Evolutionary conservation across 2,113 vertebrate species (phyloP).

Genomic region (Sialia sialis): DNA sequence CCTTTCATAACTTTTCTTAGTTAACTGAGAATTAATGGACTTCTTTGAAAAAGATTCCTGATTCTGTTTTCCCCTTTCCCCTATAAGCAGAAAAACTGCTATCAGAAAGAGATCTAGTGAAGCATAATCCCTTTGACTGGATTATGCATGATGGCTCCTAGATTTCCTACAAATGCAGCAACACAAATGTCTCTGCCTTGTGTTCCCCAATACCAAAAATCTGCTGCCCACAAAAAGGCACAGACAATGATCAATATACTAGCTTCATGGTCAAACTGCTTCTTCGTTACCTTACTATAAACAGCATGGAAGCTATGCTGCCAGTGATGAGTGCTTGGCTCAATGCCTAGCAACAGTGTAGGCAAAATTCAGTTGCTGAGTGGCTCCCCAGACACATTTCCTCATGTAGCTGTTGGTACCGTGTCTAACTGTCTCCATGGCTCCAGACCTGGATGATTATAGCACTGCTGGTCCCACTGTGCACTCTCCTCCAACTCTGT

Average conservation of each 20-base stretch:
- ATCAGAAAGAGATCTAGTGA: neutral
- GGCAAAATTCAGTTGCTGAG: conserved; percentile 21
- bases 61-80: neutral
- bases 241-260: neutral
- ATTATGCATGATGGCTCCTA: neutral
- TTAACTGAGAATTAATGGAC: neutral
- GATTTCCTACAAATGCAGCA: neutral
- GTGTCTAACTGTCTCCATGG: neutral
- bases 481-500: neutral
- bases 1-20: neutral
- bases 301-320: neutral
- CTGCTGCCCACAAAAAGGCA: neutral
- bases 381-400: conserved; percentile 19
- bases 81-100: neutral
- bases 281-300: conserved; percentile 17
- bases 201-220: neutral
- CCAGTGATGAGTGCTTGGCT: conserved; percentile 17
- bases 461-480: neutral
- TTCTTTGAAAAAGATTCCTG: neutral
- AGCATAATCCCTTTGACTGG: neutral
- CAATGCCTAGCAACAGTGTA: conserved; percentile 37
- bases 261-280: neutral
- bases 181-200: neutral
- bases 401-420: neutral
- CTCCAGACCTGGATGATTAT: neutral